Conservation (phyloP, 2,888 invertebrate species). For the Disparrhopalites patrizii region DNA sequence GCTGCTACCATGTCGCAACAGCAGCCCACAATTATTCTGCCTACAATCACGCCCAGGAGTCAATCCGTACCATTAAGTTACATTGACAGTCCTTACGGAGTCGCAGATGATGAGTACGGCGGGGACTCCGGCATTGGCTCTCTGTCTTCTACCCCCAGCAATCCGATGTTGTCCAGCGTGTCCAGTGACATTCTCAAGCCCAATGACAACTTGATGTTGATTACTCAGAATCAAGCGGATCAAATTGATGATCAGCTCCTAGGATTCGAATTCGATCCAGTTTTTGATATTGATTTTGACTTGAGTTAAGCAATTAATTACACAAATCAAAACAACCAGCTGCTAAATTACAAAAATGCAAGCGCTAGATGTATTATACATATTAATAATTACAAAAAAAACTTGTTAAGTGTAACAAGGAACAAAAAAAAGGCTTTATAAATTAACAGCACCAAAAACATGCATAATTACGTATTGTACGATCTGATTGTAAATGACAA, state of each 20-base stretch:
- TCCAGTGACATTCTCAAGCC: slow-evolving; percentile 26
- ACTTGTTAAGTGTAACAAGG: neutral
- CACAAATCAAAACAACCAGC: neutral
- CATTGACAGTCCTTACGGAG: slow-evolving; percentile 15
- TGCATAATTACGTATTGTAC: too few relatives aligned
- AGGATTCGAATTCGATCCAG: slow-evolving; percentile 26
- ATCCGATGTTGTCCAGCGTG: slow-evolving; percentile 26
- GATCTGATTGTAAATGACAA: too few relatives aligned
- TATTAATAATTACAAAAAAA: neutral
- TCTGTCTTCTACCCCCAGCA: slow-evolving; percentile 22
- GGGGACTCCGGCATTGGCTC: slow-evolving; percentile 26
- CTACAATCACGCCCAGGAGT: slow-evolving; percentile 21
- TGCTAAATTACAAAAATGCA: neutral
- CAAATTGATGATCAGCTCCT: slow-evolving; percentile 26
- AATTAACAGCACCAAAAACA: too few relatives aligned
- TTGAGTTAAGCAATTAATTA: slow-evolving; percentile 8
- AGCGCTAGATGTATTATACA: too few relatives aligned
- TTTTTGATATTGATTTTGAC: slow-evolving; percentile 25
- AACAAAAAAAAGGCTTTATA: neutral
- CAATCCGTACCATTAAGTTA: slow-evolving; percentile 21
- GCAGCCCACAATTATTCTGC: neutral
- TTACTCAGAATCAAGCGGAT: slow-evolving; percentile 13
- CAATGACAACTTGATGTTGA: slow-evolving; percentile 27
- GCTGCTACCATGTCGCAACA: slow-evolving; percentile 28
- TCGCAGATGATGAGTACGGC: slow-evolving; percentile 25